Conservation (phyloP, 1,140 invertebrate species). For the Drosophila kepulauana region DNA sequence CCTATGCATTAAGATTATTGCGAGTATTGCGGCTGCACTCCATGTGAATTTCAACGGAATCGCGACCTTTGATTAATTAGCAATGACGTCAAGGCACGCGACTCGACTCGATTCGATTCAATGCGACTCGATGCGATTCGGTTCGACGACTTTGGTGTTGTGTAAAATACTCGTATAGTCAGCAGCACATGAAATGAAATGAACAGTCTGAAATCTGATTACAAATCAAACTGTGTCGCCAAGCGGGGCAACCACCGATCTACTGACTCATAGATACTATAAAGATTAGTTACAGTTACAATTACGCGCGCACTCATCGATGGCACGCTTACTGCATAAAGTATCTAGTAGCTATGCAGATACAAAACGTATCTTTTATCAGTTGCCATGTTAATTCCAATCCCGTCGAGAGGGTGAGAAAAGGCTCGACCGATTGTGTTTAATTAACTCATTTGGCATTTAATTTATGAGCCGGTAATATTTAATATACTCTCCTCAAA, state of each 20-base stretch:
- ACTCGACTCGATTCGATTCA: constrained; percentile 52
- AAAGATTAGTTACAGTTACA: not conserved
- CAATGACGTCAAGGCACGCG: constrained; percentile 75
- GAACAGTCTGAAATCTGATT: constrained; percentile 28
- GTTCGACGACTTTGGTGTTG: not conserved
- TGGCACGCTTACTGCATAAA: not conserved
- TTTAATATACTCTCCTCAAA: constrained; percentile 45
- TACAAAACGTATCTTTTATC: constrained; percentile 27
- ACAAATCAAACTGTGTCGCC: constrained; percentile 51
- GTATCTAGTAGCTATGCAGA: not conserved
- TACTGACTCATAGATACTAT: constrained; percentile 34
- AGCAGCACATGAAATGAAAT: constrained; percentile 15
- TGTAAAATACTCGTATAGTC: not conserved
- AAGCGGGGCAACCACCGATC: constrained; percentile 55
- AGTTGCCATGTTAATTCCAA: constrained; percentile 26
- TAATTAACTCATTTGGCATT: constrained; percentile 73
- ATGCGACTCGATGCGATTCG: constrained; percentile 42
- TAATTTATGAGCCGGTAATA: constrained; percentile 54
- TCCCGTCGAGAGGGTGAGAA: not conserved
- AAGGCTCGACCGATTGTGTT: constrained; percentile 40
- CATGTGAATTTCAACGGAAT: constrained; percentile 50
- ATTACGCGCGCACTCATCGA: not conserved
- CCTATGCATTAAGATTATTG: not conserved
- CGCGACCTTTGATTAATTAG: constrained; percentile 48
- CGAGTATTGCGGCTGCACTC: constrained; percentile 11